Conservation (phyloP, 2,797 vertebrate genomes). For the Morus bassanus region DNA sequence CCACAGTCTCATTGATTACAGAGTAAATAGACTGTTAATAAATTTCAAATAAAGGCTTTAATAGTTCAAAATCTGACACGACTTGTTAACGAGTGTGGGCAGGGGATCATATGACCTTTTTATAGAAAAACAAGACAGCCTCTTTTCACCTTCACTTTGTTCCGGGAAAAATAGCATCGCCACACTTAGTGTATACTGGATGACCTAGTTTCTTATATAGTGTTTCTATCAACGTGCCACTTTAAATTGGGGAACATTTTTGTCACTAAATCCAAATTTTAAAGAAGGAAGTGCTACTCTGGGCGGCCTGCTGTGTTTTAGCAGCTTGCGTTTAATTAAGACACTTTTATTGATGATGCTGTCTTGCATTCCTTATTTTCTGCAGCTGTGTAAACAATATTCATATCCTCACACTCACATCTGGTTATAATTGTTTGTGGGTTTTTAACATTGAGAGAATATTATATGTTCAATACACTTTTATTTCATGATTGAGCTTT, state of each 20-base stretch:
- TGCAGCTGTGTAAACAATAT: neutral
- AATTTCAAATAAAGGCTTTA: neutral
- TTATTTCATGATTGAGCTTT: neutral
- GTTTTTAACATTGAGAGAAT: neutral
- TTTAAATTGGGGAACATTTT: neutral
- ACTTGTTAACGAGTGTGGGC: neutral
- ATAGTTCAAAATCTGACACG: neutral
- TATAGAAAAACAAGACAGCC: neutral
- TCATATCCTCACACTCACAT: neutral
- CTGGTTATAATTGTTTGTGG: neutral
- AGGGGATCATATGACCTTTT: neutral
- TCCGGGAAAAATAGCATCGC: rapidly evolving
- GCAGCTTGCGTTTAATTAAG: neutral
- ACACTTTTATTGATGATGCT: neutral
- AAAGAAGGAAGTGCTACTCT: neutral
- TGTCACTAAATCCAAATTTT: neutral
- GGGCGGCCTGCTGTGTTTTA: neutral
- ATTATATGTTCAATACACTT: neutral
- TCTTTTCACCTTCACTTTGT: neutral
- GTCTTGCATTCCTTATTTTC: neutral
- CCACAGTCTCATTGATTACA: neutral
- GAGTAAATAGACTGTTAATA: neutral
- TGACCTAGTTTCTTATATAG: neutral
- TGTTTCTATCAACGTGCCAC: neutral
- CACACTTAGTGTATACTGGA: neutral